These are phyloP conservation scores for Aptenodytes forsteri DNA, from an alignment of 2,113 vertebrate species.

Conservation along the genomic window DNA sequence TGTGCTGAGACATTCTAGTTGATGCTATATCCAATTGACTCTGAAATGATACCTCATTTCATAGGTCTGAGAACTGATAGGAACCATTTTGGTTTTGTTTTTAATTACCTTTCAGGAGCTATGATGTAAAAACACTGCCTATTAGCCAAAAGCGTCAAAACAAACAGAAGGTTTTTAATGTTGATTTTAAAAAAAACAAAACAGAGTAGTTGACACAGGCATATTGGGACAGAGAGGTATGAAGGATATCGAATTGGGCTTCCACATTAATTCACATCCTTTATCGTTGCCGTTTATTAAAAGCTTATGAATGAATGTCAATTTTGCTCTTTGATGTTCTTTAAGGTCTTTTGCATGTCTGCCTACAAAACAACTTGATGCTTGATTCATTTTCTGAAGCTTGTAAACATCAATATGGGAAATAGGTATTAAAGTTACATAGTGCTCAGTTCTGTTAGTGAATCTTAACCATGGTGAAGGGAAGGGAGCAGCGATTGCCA, in stretches of 20 bases:
- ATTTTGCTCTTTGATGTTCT: not conserved
- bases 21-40: not conserved
- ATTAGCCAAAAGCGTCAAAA: not conserved
- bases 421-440: not conserved
- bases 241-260: not conserved
- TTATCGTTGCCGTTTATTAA: not conserved
- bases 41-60: not conserved
- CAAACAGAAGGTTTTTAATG: not conserved
- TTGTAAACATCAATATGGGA: not conserved
- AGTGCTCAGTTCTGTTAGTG: not conserved
- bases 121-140: not conserved
- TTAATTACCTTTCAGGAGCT: not conserved
- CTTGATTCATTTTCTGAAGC: not conserved
- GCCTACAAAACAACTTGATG: not conserved
- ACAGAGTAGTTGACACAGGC: not conserved
- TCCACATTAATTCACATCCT: not conserved
- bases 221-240: not conserved
- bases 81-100: not conserved
- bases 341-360: not conserved
- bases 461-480: not conserved
- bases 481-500: rapidly evolving
- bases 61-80: not conserved
- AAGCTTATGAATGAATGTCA: not conserved
- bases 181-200: not conserved
- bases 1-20: not conserved